Evolutionary conservation across 2,888 invertebrate species (phyloP).

Genomic region (Unio delphinus): DNA sequence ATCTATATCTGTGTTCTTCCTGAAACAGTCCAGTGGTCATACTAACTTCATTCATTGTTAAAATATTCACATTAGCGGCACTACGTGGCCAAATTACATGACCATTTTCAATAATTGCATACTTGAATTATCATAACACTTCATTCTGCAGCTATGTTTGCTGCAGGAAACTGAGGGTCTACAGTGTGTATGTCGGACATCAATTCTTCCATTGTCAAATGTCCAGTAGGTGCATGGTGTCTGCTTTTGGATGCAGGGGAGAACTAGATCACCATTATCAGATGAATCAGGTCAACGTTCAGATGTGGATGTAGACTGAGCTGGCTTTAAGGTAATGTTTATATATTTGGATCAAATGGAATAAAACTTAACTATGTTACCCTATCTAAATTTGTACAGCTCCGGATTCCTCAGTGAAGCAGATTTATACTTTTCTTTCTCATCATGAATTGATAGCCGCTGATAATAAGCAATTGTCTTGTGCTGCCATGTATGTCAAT

Average conservation of each 20-base stretch:
- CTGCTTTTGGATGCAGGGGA: no score
- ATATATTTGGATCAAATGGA: no score
- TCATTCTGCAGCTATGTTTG: neutral
- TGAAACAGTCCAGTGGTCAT: slow-evolving; percentile 4
- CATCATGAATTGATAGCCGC: neutral
- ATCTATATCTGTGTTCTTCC: neutral
- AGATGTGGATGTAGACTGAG: no score
- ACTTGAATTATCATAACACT: neutral
- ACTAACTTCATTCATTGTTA: neutral
- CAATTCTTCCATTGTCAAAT: no score
- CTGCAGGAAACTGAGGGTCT: neutral
- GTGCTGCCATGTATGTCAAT: neutral
- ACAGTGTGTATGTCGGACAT: neutral
- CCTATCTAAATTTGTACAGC: no score
- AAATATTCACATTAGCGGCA: neutral
- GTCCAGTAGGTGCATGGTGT: no score
- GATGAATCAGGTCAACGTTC: no score
- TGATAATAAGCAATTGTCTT: neutral
- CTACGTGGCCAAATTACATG: neutral
- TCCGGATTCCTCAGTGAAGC: no score
- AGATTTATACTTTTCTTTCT: no score
- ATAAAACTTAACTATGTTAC: no score
- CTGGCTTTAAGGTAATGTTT: no score
- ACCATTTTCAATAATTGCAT: slow-evolving; percentile 2
- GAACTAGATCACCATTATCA: no score